These are phyloP conservation scores for Chelonus formosanus DNA, from an alignment of 2,888 invertebrate genomes.

Conservation along the genomic window DNA sequence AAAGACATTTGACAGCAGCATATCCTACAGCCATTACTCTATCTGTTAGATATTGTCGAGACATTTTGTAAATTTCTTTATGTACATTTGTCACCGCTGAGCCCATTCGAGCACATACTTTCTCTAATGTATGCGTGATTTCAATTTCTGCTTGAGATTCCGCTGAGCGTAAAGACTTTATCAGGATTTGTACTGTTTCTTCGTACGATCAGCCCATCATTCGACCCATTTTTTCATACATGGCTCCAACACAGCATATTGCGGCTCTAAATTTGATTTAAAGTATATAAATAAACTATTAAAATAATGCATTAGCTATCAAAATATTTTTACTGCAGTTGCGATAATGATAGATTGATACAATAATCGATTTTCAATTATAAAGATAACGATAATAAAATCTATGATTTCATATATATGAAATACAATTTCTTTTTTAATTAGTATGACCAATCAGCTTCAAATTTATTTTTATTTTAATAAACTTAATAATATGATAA, in stretches of 20 bases:
- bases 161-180: constrained; percentile 89
- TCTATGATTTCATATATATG: too few relatives aligned
- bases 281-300: too few relatives aligned
- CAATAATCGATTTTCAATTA: too few relatives aligned
- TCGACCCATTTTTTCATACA: constrained; percentile 97
- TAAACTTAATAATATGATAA: too few relatives aligned
- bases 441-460: too few relatives aligned
- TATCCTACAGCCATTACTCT: constrained; percentile 92
- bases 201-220: constrained; percentile 99
- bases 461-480: too few relatives aligned
- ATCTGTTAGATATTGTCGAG: constrained; percentile 87
- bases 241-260: constrained; percentile 92
- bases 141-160: constrained; percentile 97
- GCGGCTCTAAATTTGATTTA: constrained; percentile 94
- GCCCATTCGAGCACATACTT: constrained; percentile 94
- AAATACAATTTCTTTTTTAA: too few relatives aligned
- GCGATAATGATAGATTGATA: too few relatives aligned
- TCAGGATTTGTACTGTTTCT: constrained; percentile 92
- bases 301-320: too few relatives aligned
- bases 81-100: constrained; percentile 86
- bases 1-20: constrained; percentile 88
- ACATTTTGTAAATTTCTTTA: constrained; percentile 91
- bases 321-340: too few relatives aligned
- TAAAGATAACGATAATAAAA: too few relatives aligned
- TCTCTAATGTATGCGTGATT: constrained; percentile 96